Percentiles rank a stretch among this genome's conserved stretches.
phyloP scores from a whole-genome alignment of 2,888 invertebrate genomes.

The Chromoteleia sp. region DNA sequence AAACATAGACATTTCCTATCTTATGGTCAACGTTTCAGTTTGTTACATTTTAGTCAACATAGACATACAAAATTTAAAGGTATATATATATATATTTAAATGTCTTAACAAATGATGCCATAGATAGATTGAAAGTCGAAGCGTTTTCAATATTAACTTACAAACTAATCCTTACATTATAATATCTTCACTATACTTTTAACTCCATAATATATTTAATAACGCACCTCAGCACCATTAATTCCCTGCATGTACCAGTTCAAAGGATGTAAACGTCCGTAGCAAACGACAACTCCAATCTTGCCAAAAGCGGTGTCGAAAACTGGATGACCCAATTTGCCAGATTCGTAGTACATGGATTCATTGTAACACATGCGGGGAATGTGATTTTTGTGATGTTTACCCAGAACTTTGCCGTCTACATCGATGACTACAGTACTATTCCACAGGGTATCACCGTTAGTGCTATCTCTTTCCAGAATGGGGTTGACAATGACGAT shows the following conservation, averaged over 20 bases:
- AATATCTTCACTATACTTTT: too few species aligned
- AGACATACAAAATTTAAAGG: too few species aligned
- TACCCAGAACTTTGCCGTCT: constrained; percentile 92
- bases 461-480: constrained; percentile 93
- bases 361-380: constrained; percentile 99
- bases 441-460: constrained; percentile 96
- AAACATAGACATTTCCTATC: too few species aligned
- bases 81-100: too few species aligned
- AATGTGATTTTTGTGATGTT: constrained; percentile 98
- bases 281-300: constrained; percentile 98
- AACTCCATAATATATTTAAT: background rate
- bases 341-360: constrained; percentile 97
- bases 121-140: too few species aligned
- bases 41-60: too few species aligned
- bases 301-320: constrained; percentile 93
- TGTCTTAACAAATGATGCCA: too few species aligned
- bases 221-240: constrained; percentile 93
- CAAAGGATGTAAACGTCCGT: constrained; percentile 98
- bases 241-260: constrained; percentile 99
- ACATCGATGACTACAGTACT: constrained; percentile 96
- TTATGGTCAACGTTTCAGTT: too few species aligned
- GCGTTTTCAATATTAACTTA: too few species aligned
- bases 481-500: constrained; percentile 98
- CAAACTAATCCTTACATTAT: too few species aligned
- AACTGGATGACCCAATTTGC: constrained; percentile 90